These are phyloP conservation scores for Chelonoidis abingdonii DNA, from an alignment of 2,113 vertebrate species.

Conservation along the genomic window DNA sequence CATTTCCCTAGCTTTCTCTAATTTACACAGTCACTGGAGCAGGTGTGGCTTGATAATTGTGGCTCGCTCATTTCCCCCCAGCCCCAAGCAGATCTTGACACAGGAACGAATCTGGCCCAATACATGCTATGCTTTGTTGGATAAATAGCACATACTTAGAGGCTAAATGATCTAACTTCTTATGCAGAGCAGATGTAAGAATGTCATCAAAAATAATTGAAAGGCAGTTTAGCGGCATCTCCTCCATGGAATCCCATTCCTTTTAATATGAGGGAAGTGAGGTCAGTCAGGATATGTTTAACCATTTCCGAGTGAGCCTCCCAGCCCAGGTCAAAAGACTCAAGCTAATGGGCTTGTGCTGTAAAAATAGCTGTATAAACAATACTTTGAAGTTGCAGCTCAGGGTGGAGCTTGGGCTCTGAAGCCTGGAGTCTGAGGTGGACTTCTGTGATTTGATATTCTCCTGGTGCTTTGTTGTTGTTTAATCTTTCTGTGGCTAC, in stretches of 20 bases:
- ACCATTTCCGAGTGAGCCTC: background rate
- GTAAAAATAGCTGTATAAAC: too few species aligned
- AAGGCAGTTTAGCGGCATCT: rapidly evolving
- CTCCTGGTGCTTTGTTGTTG: background rate
- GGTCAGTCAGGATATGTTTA: background rate
- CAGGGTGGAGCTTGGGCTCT: background rate
- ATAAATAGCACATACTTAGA: rapidly evolving
- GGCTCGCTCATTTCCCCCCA: background rate
- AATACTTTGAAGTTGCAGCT: too few species aligned
- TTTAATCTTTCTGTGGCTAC: background rate
- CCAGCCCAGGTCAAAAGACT: background rate
- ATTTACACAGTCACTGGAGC: background rate
- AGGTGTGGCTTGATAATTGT: background rate
- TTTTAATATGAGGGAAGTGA: background rate
- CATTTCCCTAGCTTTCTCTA: background rate
- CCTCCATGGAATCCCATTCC: background rate
- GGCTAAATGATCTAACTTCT: background rate
- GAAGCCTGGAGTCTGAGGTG: background rate
- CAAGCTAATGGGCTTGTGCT: too few species aligned
- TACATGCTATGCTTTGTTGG: background rate
- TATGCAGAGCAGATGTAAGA: background rate
- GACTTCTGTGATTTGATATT: background rate
- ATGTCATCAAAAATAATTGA: background rate
- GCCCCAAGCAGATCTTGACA: background rate
- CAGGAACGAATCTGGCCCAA: background rate